Conservation (phyloP, 35 echinoderm and acorn worm species). For the Nesometra sesokonis region DNA sequence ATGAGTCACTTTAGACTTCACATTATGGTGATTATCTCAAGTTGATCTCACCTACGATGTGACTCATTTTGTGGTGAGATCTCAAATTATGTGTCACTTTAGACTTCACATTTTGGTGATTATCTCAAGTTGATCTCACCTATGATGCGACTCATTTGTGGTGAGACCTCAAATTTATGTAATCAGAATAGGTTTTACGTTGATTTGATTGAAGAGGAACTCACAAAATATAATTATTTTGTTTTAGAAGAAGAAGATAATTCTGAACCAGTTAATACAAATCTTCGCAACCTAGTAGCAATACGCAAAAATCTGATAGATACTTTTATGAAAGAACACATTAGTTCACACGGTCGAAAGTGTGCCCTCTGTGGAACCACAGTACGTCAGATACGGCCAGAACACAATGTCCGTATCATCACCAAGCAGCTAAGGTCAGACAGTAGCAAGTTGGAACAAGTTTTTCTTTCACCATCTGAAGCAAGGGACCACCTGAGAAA, state of each 20-base stretch:
- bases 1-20: too few species aligned
- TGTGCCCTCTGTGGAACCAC: conserved; percentile 40
- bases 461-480: conserved; percentile 62
- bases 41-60: too few species aligned
- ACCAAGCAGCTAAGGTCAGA: conserved; percentile 24
- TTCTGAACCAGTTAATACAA: neutral
- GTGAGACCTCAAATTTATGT: too few species aligned
- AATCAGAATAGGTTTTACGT: too few species aligned
- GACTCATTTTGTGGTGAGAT: too few species aligned
- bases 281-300: conserved; percentile 7
- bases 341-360: conserved; percentile 30
- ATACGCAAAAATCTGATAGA: conserved; percentile 40
- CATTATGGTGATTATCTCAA: too few species aligned
- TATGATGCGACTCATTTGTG: too few species aligned
- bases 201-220: too few species aligned
- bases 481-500: conserved; percentile 59
- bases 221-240: neutral
- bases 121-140: too few species aligned
- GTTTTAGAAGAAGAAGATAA: neutral
- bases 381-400: conserved; percentile 44
- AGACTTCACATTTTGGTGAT: too few species aligned
- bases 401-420: conserved; percentile 57
- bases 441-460: conserved; percentile 16
- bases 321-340: conserved; percentile 46
- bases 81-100: too few species aligned